Percentiles rank a stretch among this genome's conserved stretches.
phyloP scores from a whole-genome alignment of 2,797 vertebrate species.

The Microcaecilia unicolor region DNA sequence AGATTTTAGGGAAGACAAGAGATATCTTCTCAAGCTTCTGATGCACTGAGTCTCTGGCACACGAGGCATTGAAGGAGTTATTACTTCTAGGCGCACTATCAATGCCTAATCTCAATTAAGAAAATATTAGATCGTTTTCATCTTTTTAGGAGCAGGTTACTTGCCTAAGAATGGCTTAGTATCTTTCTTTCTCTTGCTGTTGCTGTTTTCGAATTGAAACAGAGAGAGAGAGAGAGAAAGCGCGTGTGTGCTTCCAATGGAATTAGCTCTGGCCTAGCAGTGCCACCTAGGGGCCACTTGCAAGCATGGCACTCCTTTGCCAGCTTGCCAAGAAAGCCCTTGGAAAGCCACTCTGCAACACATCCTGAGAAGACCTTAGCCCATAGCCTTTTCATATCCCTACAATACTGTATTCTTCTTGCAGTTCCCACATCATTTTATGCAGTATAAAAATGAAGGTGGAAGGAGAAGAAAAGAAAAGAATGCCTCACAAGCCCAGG shows the following conservation, averaged over 20 bases:
- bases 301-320: slow-evolving; percentile 26
- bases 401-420: slow-evolving; percentile 3
- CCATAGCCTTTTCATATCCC: slow-evolving; percentile 2
- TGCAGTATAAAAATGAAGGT: slow-evolving; percentile 10
- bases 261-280: slow-evolving; percentile 41
- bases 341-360: slow-evolving; percentile 21
- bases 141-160: too few species aligned
- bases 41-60: background rate
- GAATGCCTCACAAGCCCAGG: too few species aligned
- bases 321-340: slow-evolving; percentile 24
- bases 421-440: slow-evolving; percentile 14
- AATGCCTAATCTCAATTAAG: too few species aligned
- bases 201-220: too few species aligned
- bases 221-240: too few species aligned
- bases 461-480: too few species aligned
- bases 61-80: background rate
- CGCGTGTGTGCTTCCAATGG: too few species aligned
- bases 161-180: too few species aligned
- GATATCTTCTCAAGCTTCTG: slow-evolving; percentile 11
- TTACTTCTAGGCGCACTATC: too few species aligned
- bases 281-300: slow-evolving; percentile 59
- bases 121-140: too few species aligned
- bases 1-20: slow-evolving; percentile 23
- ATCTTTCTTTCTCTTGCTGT: too few species aligned
- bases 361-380: background rate